Percentiles rank a stretch among this genome's conserved stretches.
Conservation (phyloP, 2,797 vertebrate species). For the Cossypha polioptera region DNA sequence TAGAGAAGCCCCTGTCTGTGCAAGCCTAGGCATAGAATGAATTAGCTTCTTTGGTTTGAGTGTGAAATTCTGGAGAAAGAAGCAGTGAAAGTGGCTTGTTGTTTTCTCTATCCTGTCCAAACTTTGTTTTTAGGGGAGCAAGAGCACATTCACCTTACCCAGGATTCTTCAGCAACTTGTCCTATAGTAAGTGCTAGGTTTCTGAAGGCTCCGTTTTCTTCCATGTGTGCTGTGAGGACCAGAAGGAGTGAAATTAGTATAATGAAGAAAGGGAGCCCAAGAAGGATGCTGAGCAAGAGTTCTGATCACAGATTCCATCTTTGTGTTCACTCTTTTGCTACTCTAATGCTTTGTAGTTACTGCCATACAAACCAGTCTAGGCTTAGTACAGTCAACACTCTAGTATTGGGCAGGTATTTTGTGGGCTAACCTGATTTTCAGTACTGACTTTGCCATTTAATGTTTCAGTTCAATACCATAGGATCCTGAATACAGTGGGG, state of each 20-base stretch:
- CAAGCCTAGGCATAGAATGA: background rate
- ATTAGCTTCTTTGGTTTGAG: background rate
- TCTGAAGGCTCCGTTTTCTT: background rate
- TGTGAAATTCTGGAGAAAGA: background rate
- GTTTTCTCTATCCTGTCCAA: background rate
- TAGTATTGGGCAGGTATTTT: background rate
- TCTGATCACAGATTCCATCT: background rate
- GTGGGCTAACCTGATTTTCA: background rate
- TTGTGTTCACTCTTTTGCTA: background rate
- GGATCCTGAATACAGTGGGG: background rate
- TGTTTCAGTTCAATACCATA: background rate
- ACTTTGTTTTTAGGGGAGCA: background rate
- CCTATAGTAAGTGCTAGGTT: background rate
- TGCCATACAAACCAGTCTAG: background rate
- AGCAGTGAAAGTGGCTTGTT: background rate
- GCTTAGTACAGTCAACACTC: background rate
- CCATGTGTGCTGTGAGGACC: background rate
- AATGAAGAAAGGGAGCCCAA: background rate
- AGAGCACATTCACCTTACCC: background rate
- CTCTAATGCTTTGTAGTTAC: background rate
- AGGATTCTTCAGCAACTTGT: background rate
- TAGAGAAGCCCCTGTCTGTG: background rate
- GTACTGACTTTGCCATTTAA: background rate
- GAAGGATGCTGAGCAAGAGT: background rate
- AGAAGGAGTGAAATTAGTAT: background rate